Percentiles rank a stretch among this genome's conserved stretches.
Conservation (phyloP, 2,888 invertebrate genomes). For the Ptychoptera albimana region DNA sequence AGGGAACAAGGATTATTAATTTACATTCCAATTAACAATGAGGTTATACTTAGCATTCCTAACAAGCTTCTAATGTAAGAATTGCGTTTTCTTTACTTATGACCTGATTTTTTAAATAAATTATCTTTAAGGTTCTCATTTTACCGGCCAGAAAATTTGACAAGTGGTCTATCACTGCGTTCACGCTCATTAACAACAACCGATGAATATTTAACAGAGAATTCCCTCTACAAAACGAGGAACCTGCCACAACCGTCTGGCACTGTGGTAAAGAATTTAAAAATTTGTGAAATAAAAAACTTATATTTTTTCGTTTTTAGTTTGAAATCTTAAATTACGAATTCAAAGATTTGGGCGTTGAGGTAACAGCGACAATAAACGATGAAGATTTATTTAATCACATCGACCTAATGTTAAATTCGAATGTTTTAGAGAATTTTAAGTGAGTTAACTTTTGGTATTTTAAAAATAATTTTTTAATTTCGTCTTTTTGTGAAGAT, state of each 20-base stretch:
- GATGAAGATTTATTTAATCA: constrained; percentile 27
- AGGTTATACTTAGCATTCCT: constrained; percentile 22
- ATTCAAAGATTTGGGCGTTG: constrained; percentile 25
- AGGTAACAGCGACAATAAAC: constrained; percentile 23
- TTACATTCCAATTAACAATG: constrained; percentile 43
- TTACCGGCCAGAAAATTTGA: constrained; percentile 25
- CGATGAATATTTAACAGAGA: constrained; percentile 14
- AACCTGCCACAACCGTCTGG: too few species aligned
- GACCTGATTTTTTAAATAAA: background rate
- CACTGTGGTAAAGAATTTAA: too few species aligned
- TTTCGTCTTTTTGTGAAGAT: background rate
- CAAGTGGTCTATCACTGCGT: constrained; percentile 28
- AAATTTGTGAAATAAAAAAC: too few species aligned
- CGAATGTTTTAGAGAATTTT: constrained; percentile 27
- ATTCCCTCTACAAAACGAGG: too few species aligned
- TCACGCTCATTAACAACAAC: constrained; percentile 28
- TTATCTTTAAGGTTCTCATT: constrained; percentile 19
- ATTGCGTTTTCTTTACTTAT: background rate
- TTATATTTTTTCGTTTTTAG: constrained; percentile 12
- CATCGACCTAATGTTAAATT: constrained; percentile 26
- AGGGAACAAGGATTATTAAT: constrained; percentile 52
- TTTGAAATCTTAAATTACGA: constrained; percentile 24
- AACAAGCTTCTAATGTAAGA: constrained; percentile 16
- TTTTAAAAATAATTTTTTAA: background rate
- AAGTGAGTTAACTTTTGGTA: constrained; percentile 13